These are phyloP conservation scores for Plotosus lineatus DNA, from an alignment of 2,113 vertebrate species.

Conservation along the genomic window DNA sequence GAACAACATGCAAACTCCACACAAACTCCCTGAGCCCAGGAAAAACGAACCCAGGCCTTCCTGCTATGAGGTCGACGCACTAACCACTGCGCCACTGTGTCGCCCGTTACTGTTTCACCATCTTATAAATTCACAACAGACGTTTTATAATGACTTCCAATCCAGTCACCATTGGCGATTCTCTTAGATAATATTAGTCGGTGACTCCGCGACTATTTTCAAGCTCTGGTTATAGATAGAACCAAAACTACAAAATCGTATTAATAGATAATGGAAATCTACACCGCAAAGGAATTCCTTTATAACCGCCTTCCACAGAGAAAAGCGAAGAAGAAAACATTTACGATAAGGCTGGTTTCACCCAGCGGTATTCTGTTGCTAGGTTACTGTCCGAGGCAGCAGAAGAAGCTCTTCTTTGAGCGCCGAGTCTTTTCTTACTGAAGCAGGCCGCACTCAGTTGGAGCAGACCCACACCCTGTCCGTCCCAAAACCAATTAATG, in stretches of 20 bases:
- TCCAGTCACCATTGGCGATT: neutral
- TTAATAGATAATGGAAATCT: neutral
- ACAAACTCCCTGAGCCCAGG: too few relatives aligned
- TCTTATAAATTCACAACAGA: neutral
- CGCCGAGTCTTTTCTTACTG: conserved; percentile 39
- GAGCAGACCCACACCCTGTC: conserved; percentile 18
- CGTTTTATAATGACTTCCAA: neutral
- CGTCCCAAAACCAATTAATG: neutral
- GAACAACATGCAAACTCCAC: too few relatives aligned
- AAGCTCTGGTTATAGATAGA: neutral
- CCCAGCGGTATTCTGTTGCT: conserved; percentile 57
- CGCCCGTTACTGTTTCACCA: neutral
- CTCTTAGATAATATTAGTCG: neutral
- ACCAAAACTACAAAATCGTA: neutral
- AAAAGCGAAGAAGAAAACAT: conserved; percentile 16
- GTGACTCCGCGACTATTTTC: neutral
- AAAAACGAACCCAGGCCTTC: too few relatives aligned
- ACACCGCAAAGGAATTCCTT: neutral
- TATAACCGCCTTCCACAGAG: neutral
- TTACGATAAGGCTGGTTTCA: conserved; percentile 48
- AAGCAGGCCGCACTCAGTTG: conserved; percentile 11
- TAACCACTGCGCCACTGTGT: too few relatives aligned
- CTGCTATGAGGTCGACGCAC: too few relatives aligned
- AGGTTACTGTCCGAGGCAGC: conserved; percentile 60
- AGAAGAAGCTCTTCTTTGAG: conserved; percentile 63